Evolutionary conservation across 2,888 invertebrate species (phyloP), one percentile per base, ranked within the genome.

Genomic region (Tineola bisselliella): DNA sequence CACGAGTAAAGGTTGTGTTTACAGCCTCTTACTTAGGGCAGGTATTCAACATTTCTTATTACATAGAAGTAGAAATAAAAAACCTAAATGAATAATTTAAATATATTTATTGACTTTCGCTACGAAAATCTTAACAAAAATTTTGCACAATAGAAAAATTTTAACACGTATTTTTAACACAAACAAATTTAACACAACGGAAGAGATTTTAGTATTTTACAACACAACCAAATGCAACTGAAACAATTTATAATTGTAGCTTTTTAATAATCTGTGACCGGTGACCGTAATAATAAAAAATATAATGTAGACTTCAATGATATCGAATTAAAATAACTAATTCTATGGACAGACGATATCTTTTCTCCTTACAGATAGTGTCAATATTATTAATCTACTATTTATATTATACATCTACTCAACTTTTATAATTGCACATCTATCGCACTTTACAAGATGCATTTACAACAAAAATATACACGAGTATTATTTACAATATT

Each of bases 391-490:
- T 38, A 38, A n/a, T 38, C 38, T 38, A n/a, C 38, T 38, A 3
- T 10, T 38, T 10, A 17, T n/a, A 48, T 74, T 84, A 81, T 84
- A 83, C 74, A 82, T 76, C 84, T 87, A 87, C 81, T 81, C 81
- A 84, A 84, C 84, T 77, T 63, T 76, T 70, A 76, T 81, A 81
- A 82, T 82, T 83, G 81, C 84, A 84, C 84, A 76, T 79, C 84
- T 84, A 84, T 81, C 82, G 82, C 84, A 83, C 84, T 84, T 84
- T 83, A 84, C 81, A 84, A 82, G 81, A 81, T 80, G 81, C 83
- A 82, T 82, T 82, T 86, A 87, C 84, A 87, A 86, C 82, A 83
- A 82, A 73, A 73, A 81, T n/a, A 84, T 86, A 83, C 80, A 86
- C 84, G 84, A 62, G 66, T 71, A 69, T 25, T 83, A 84, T 80